Evolutionary conservation across 2,113 vertebrate genomes (phyloP).

Genomic region (Meleagris gallopavo): DNA sequence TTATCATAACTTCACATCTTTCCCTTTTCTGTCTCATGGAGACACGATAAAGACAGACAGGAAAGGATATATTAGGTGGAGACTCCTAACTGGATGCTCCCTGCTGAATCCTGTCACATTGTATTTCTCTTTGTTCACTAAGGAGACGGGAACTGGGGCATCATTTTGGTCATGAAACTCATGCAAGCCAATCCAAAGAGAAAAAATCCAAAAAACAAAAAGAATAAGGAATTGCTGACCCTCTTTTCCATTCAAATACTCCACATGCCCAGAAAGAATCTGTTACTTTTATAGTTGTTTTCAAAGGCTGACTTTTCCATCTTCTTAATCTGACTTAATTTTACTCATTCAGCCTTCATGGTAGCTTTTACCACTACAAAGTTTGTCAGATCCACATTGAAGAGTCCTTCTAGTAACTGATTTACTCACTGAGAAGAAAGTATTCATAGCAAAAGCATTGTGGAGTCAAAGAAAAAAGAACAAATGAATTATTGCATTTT

Average conservation of each 20-base stretch:
- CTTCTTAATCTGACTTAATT: background rate
- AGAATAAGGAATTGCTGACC: background rate
- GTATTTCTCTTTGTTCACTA: background rate
- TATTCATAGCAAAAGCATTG: background rate
- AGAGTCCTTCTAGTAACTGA: background rate
- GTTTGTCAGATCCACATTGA: background rate
- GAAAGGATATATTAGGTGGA: background rate
- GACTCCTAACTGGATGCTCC: background rate
- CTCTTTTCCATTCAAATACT: background rate
- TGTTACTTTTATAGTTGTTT: background rate
- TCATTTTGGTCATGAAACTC: background rate
- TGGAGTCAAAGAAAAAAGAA: background rate
- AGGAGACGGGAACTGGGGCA: background rate
- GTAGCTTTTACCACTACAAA: background rate
- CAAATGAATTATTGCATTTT: background rate
- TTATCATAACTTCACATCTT: background rate
- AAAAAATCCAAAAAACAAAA: background rate
- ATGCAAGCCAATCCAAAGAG: background rate
- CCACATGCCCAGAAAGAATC: background rate
- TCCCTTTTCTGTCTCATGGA: background rate
- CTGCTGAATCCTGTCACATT: background rate
- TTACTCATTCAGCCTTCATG: background rate
- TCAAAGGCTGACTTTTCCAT: background rate
- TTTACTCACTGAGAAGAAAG: background rate
- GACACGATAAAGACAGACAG: background rate